Evolutionary conservation across 2,797 vertebrate species (phyloP).

Genomic region (Cynodonichthys magdalenae): DNA sequence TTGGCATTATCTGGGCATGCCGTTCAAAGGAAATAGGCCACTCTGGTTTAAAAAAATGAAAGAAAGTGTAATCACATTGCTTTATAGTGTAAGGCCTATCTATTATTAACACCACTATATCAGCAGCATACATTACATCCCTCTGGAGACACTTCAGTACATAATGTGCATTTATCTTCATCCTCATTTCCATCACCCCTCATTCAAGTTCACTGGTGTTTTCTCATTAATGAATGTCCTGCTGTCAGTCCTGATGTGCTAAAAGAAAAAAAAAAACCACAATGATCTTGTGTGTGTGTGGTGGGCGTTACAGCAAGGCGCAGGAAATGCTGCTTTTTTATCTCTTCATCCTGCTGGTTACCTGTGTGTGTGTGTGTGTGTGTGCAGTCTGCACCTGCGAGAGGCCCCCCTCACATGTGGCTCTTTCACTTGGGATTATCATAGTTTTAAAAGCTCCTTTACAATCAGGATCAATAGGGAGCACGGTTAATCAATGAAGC

Average conservation of each 20-base stretch:
- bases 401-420: constrained; percentile 28
- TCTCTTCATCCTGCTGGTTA: constrained; percentile 53
- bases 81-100: constrained; percentile 65
- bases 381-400: neutral
- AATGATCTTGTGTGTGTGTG: constrained; percentile 6
- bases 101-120: constrained; percentile 68
- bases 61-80: constrained; percentile 60
- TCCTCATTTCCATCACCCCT: constrained; percentile 12
- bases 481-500: neutral
- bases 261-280: constrained; percentile 4
- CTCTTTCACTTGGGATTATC: constrained; percentile 59
- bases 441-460: neutral
- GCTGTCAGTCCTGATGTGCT: constrained; percentile 41
- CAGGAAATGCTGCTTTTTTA: constrained; percentile 31
- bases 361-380: constrained; percentile 19
- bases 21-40: constrained; percentile 69
- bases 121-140: constrained; percentile 34
- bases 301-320: constrained; percentile 28
- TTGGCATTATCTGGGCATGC: constrained; percentile 53
- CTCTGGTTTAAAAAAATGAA: constrained; percentile 34
- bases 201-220: constrained; percentile 55
- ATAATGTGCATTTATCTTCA: constrained; percentile 44
- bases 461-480: neutral
- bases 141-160: constrained; percentile 50
- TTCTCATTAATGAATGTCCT: constrained; percentile 49